These are phyloP conservation scores for Neuroterus valhalla DNA, from an alignment of 1,140 invertebrate species.

Conservation along the genomic window DNA sequence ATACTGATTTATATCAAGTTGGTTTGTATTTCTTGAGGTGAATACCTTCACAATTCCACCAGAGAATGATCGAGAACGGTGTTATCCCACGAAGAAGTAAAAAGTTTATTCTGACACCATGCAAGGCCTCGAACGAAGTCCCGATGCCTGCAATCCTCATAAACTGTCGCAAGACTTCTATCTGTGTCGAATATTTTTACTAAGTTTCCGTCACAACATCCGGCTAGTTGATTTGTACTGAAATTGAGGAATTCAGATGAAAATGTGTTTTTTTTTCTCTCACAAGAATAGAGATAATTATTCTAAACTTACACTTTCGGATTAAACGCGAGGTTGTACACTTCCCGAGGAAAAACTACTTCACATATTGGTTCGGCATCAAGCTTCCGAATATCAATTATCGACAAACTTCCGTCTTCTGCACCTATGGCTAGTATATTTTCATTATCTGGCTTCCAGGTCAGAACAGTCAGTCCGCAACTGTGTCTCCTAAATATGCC, in stretches of 20 bases:
- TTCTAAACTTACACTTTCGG: conserved; percentile 57
- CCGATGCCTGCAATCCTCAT: conserved; percentile 57
- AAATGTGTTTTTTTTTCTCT: conserved; percentile 39
- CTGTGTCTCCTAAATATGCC: conserved; percentile 57
- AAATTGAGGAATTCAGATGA: not conserved
- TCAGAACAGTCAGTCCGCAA: conserved; percentile 54
- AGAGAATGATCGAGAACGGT: conserved; percentile 58
- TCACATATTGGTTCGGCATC: conserved; percentile 44
- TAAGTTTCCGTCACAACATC: conserved; percentile 61
- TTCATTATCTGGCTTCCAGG: conserved; percentile 61
- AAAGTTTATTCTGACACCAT: conserved; percentile 64
- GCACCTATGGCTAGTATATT: conserved; percentile 63
- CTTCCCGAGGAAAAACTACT: conserved; percentile 47
- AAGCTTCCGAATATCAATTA: conserved; percentile 62
- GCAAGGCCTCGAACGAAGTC: conserved; percentile 68
- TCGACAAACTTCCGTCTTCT: conserved; percentile 55
- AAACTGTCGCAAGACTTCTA: conserved; percentile 50
- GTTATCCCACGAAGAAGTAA: conserved; percentile 71
- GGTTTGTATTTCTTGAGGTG: not conserved
- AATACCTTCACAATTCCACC: conserved; percentile 30
- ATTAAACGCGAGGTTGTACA: conserved; percentile 65
- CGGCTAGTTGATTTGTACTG: conserved; percentile 53
- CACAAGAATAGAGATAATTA: conserved; percentile 48
- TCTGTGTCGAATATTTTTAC: conserved; percentile 63
- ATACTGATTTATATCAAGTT: not conserved